Conservation (phyloP, 2,113 vertebrate species). For the Petromus typicus region DNA sequence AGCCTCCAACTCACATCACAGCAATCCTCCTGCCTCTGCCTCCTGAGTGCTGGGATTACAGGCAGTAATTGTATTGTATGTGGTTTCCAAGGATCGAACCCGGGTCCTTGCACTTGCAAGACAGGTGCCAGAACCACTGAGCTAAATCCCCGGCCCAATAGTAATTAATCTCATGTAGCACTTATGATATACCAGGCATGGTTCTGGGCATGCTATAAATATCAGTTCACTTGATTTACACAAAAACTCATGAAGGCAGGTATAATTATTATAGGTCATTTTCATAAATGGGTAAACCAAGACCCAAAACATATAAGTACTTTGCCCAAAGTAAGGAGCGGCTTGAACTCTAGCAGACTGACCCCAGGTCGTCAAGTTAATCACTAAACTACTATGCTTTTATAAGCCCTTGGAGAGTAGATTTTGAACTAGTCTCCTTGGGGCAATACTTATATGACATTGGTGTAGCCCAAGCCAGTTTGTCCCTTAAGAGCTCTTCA, state of each 20-base stretch:
- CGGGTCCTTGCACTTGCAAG: too few relatives aligned
- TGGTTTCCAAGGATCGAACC: too few relatives aligned
- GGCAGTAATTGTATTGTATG: too few relatives aligned
- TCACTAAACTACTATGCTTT: background rate
- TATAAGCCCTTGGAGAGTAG: background rate
- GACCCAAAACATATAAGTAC: background rate
- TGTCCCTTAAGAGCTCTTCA: conserved; percentile 13
- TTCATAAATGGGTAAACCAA: conserved; percentile 43
- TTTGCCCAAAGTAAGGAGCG: background rate
- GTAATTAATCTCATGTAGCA: background rate
- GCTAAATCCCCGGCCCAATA: too few relatives aligned
- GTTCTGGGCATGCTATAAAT: conserved; percentile 13
- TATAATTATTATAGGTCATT: background rate
- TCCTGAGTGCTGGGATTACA: too few relatives aligned
- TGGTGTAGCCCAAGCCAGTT: background rate
- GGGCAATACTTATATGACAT: background rate
- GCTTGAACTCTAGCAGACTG: background rate
- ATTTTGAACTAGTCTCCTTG: conserved; percentile 35
- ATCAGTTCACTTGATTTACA: conserved; percentile 36
- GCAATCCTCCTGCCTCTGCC: too few relatives aligned
- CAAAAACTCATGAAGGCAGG: background rate
- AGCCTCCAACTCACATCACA: too few relatives aligned
- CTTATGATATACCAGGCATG: background rate
- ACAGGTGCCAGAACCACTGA: too few relatives aligned
- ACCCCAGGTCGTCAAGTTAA: background rate